A percentile compares a stretch with the other conserved stretches of the same genome.
These are phyloP conservation scores for Balearica regulorum DNA, from an alignment of 2,797 vertebrate species.

Conservation along the genomic window DNA sequence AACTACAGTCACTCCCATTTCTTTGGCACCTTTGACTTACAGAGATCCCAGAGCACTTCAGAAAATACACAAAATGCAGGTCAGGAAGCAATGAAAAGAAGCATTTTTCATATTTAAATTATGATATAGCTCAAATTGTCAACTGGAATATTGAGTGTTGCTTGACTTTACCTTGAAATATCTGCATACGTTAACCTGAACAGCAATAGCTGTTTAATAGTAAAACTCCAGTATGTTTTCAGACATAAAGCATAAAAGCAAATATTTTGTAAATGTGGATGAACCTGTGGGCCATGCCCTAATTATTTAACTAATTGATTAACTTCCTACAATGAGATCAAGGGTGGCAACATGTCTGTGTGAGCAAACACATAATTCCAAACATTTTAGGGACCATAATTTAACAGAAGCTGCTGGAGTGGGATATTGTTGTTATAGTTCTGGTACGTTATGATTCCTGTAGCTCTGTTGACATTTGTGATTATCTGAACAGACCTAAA, in stretches of 20 bases:
- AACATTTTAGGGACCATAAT: neutral
- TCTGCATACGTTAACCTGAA: neutral
- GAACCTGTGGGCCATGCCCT: rapidly evolving
- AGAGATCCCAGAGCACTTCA: neutral
- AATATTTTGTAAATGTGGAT: neutral
- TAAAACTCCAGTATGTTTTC: neutral
- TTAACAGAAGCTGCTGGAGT: neutral
- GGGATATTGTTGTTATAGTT: neutral
- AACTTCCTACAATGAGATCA: neutral
- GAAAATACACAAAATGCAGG: neutral
- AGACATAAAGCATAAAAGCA: neutral
- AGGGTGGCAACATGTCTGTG: neutral
- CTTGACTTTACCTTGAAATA: neutral
- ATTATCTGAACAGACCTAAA: neutral
- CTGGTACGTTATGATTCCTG: neutral
- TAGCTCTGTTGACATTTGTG: neutral
- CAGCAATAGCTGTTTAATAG: neutral
- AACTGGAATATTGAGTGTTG: neutral
- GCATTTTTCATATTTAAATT: neutral
- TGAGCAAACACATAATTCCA: neutral
- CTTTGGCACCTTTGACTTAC: neutral
- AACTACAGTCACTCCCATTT: neutral
- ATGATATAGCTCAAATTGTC: neutral
- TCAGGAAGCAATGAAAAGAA: neutral
- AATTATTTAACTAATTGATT: neutral